Evolutionary conservation across 2,797 vertebrate species (phyloP).

Genomic region (Carcharodon carcharias): DNA sequence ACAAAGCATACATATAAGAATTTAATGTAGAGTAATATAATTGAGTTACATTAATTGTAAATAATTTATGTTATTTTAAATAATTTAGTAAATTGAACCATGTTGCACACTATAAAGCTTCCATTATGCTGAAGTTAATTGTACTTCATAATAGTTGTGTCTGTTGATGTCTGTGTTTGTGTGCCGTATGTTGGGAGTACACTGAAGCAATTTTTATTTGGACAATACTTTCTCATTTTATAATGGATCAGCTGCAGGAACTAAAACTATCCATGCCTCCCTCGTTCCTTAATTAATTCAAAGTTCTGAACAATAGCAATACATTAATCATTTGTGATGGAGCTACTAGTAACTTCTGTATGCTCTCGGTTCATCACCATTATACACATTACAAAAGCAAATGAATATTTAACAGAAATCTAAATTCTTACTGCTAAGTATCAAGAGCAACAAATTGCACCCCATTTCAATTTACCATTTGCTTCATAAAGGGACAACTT

Average conservation of each 20-base stretch:
- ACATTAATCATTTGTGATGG: not conserved
- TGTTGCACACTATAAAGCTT: not conserved
- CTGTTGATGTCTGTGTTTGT: constrained; percentile 18
- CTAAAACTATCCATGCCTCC: not conserved
- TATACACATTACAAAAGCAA: not conserved
- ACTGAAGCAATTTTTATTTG: not conserved
- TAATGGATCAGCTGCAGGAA: not conserved
- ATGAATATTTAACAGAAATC: not conserved
- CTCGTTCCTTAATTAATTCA: not conserved
- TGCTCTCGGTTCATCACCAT: not conserved
- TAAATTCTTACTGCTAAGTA: not conserved
- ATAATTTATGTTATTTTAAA: constrained; percentile 27
- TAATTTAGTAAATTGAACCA: constrained; percentile 21
- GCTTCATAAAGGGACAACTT: not conserved
- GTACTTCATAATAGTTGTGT: not conserved
- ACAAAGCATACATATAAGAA: not conserved
- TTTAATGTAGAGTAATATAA: constrained; percentile 21
- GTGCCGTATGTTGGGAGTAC: not conserved
- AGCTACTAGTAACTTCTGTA: not conserved
- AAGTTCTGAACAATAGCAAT: not conserved
- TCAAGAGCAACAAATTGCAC: not conserved
- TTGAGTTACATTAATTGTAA: constrained; percentile 20
- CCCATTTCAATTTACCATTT: not conserved
- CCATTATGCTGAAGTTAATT: constrained; percentile 25
- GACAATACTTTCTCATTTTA: not conserved